Evolutionary conservation across 2,113 vertebrate species (phyloP).

Genomic region (Spilogale gracilis): DNA sequence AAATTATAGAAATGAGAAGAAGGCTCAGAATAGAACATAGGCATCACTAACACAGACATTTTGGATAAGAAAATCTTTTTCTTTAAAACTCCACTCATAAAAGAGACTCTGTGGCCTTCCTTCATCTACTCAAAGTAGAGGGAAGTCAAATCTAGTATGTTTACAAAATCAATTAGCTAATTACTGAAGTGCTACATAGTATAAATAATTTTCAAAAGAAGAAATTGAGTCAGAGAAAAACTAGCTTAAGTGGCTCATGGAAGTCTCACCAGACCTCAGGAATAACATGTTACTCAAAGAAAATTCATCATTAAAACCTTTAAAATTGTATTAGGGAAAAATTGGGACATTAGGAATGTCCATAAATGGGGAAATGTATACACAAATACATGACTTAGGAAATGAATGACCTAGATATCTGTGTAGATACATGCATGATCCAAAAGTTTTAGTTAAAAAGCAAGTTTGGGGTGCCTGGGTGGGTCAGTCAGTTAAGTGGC

Average conservation of each 20-base stretch:
- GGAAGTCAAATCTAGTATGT: neutral
- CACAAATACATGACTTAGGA: neutral
- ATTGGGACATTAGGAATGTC: neutral
- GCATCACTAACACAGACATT: neutral
- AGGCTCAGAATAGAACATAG: neutral
- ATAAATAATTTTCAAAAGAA: neutral
- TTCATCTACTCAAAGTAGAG: neutral
- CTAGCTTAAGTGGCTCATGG: neutral
- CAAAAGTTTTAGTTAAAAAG: neutral
- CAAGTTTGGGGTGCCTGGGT: no score
- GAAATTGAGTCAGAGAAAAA: neutral
- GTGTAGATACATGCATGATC: neutral
- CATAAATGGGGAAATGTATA: neutral
- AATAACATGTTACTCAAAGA: neutral
- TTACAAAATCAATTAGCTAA: neutral
- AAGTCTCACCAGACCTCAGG: neutral
- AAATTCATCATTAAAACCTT: neutral
- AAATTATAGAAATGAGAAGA: neutral
- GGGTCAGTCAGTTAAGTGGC: no score
- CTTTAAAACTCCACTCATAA: neutral
- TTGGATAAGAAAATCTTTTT: neutral
- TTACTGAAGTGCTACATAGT: neutral
- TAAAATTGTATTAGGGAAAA: neutral
- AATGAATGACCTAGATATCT: neutral
- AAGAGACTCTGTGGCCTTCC: neutral